Evolutionary conservation across 2,888 invertebrate species (phyloP).

Genomic region (Hirtodrosophila duncani): DNA sequence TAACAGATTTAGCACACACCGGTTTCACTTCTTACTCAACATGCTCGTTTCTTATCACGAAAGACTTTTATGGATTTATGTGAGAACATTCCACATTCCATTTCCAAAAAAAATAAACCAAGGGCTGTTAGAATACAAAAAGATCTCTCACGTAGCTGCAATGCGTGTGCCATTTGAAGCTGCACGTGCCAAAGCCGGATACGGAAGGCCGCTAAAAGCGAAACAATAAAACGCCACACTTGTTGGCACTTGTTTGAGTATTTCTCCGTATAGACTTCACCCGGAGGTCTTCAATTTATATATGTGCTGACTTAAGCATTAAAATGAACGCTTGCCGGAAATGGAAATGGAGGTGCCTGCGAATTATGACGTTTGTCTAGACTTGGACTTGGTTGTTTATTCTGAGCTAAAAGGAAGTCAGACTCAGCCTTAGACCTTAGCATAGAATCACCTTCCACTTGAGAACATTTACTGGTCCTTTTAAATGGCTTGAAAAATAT

Average conservation of each 20-base stretch:
- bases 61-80: slow-evolving; percentile 54
- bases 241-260: slow-evolving; percentile 51
- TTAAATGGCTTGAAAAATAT: no score
- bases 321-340: background rate
- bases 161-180: slow-evolving; percentile 4
- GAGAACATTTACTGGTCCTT: no score
- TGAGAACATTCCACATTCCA: no score
- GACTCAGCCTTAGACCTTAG: no score
- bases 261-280: background rate
- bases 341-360: slow-evolving; percentile 28
- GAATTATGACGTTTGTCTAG: slow-evolving; percentile 55
- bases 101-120: no score
- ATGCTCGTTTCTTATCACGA: slow-evolving; percentile 27
- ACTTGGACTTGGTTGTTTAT: no score
- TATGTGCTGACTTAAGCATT: slow-evolving; percentile 32
- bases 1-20: slow-evolving; percentile 53
- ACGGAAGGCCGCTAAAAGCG: slow-evolving; percentile 49
- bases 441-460: no score
- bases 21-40: slow-evolving; percentile 5
- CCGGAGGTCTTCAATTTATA: no score
- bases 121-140: background rate
- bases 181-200: slow-evolving; percentile 52
- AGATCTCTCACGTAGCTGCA: slow-evolving; percentile 52
- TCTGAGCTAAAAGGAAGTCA: no score
- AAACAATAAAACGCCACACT: slow-evolving; percentile 67